phyloP scores from a whole-genome alignment of 2,797 vertebrate species.

The Molossus molossus region DNA sequence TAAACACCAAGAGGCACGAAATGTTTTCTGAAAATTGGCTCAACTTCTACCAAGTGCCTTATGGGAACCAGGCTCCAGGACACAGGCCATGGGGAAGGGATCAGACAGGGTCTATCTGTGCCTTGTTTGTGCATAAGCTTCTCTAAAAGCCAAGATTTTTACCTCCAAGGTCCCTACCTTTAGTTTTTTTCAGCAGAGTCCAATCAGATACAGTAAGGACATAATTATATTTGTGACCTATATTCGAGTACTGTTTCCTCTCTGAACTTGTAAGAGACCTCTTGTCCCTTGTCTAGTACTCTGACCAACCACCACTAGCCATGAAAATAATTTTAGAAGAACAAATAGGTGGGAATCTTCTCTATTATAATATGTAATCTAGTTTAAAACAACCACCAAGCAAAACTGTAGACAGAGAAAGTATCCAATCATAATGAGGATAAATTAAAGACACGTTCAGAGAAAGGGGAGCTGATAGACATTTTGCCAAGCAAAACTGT shows the following conservation, averaged over 20 bases:
- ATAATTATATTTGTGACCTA: accelerated
- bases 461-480: neutral
- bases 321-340: neutral
- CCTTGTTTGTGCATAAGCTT: too few relatives aligned
- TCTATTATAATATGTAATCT: neutral
- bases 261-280: accelerated
- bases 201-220: neutral
- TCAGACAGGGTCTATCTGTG: neutral
- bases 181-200: neutral
- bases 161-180: neutral
- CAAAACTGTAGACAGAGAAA: neutral
- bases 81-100: neutral
- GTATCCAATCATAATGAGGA: neutral
- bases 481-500: neutral
- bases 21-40: neutral
- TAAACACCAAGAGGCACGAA: neutral
- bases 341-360: neutral
- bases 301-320: neutral
- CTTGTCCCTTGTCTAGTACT: neutral
- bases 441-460: neutral
- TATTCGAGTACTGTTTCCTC: accelerated
- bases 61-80: neutral
- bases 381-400: neutral
- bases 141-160: neutral
- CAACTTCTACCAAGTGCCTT: neutral